These are phyloP conservation scores for Pantherophis guttatus DNA, from an alignment of 2,113 vertebrate genomes.

Conservation along the genomic window DNA sequence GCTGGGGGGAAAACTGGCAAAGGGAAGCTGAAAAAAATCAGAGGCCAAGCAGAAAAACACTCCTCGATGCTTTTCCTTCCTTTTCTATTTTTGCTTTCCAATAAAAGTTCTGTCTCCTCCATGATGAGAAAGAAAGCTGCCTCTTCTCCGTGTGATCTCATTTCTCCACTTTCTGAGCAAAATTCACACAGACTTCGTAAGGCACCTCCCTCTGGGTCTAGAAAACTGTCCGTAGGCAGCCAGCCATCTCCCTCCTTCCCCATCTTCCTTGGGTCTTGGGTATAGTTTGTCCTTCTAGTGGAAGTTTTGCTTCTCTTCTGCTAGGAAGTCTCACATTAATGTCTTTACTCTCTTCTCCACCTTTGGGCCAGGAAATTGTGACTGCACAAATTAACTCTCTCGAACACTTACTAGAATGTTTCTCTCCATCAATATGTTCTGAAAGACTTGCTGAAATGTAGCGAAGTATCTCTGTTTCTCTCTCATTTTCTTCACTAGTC, in stretches of 20 bases:
- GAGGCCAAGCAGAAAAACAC: neutral
- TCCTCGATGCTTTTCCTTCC: neutral
- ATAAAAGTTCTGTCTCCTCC: neutral
- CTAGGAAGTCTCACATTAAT: neutral
- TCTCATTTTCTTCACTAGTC: neutral
- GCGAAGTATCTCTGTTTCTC: neutral
- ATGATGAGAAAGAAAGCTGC: neutral
- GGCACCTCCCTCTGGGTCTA: neutral
- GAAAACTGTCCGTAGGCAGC: neutral
- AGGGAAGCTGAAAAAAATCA: neutral
- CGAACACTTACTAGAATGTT: neutral
- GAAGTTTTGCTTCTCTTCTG: too few species aligned
- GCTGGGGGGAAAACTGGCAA: neutral
- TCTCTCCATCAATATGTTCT: neutral
- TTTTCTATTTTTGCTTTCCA: neutral
- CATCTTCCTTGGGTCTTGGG: too few species aligned
- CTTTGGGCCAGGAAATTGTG: neutral
- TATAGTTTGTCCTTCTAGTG: too few species aligned
- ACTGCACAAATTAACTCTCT: neutral
- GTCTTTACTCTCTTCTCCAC: neutral
- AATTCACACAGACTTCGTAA: neutral
- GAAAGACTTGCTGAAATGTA: neutral
- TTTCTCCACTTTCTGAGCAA: neutral
- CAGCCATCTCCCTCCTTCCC: neutral
- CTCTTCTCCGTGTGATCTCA: neutral